Conservation (phyloP, 1,140 invertebrate genomes). For the Telenomus remus region DNA sequence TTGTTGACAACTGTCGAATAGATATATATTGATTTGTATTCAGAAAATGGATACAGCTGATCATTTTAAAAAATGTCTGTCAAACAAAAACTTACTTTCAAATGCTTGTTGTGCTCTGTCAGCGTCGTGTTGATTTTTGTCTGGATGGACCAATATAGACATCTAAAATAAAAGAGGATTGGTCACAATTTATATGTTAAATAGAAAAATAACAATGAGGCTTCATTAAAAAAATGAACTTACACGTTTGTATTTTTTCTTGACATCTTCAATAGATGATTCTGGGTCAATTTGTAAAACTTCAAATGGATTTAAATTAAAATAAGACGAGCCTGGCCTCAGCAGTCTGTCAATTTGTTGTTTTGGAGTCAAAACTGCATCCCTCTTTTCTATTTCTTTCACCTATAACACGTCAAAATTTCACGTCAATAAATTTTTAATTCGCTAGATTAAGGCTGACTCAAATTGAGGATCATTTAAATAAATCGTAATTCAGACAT, state of each 20-base stretch:
- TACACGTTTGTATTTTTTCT: slow-evolving; percentile 95
- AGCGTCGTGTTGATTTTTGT: slow-evolving; percentile 97
- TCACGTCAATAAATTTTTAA: background rate
- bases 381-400: slow-evolving; percentile 95
- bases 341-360: slow-evolving; percentile 96
- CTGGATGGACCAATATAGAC: slow-evolving; percentile 98
- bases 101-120: slow-evolving; percentile 96
- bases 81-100: slow-evolving; percentile 79
- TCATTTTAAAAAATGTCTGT: too few species aligned
- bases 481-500: too few species aligned
- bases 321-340: slow-evolving; percentile 95
- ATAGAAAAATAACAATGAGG: background rate
- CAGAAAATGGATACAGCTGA: too few species aligned
- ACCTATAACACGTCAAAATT: slow-evolving; percentile 80
- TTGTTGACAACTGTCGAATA: slow-evolving; percentile 88
- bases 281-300: slow-evolving; percentile 96
- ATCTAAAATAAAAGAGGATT: slow-evolving; percentile 75
- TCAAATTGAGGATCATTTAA: too few species aligned
- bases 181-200: background rate
- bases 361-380: slow-evolving; percentile 92
- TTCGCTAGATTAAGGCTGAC: too few species aligned
- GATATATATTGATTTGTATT: slow-evolving; percentile 7
- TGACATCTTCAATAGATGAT: slow-evolving; percentile 90
- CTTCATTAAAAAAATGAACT: slow-evolving; percentile 41
- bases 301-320: slow-evolving; percentile 97